Conservation (phyloP, 23 tunicate genomes). For the Ciona savignyi region DNA sequence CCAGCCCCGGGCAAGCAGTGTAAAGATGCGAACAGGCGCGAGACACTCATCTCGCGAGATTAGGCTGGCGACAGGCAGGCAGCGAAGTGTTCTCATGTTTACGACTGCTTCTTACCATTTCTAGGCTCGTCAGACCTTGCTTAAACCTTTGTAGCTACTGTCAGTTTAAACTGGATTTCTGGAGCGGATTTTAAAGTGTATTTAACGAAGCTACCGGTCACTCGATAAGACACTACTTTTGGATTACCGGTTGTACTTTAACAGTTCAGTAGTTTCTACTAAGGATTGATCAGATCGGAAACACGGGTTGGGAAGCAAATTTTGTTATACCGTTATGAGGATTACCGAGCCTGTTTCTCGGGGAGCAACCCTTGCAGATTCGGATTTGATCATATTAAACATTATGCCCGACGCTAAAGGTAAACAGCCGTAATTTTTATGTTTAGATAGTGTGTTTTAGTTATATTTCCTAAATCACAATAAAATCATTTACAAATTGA, state of each 20-base stretch:
- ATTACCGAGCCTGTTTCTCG: background rate
- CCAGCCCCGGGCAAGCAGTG: background rate
- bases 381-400: background rate
- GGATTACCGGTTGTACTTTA: too few relatives aligned
- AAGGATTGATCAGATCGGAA: too few relatives aligned
- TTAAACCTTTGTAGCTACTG: background rate
- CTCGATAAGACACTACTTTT: too few relatives aligned
- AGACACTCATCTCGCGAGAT: background rate
- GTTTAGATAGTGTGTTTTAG: too few relatives aligned
- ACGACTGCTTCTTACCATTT: background rate
- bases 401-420: background rate
- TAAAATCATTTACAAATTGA: too few relatives aligned
- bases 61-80: conserved; percentile 3
- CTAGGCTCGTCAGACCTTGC: background rate
- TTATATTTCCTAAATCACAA: too few relatives aligned
- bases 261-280: too few relatives aligned
- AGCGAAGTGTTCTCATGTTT: background rate
- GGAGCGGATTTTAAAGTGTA: too few relatives aligned
- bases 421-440: too few relatives aligned
- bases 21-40: background rate
- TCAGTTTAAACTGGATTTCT: too few relatives aligned
- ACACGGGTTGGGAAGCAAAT: too few relatives aligned
- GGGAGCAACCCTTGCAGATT: background rate
- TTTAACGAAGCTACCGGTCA: too few relatives aligned
- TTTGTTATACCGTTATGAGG: background rate